Evolutionary conservation across 2,113 vertebrate species (phyloP), one percentile per base, ranked within the genome.

Genomic region (Microtus oregoni): DNA sequence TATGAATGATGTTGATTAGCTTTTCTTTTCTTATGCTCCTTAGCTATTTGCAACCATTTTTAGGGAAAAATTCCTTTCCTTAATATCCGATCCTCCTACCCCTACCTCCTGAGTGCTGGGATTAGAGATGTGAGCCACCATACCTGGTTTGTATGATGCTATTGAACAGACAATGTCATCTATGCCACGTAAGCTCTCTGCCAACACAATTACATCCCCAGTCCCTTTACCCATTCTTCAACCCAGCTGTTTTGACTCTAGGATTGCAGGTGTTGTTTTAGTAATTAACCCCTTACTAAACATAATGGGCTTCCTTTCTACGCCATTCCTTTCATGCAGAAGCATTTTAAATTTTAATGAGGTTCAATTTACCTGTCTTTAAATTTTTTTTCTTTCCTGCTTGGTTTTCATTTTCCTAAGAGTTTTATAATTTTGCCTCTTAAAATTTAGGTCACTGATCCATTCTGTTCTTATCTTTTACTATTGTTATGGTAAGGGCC

Each of bases 391-490:
- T 87, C 90, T 28, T 32, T 38, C 83, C 10, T 91, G 19, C 44
- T 91, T 89, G 63, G 67, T 30, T 68, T 32, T 68, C 13, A 32
- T 68, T 68, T 68, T 73, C 82, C 78, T 89, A 32, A 4, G 15
- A 90, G 15, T 95, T 83, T 94, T 85, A 89, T 32, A 91, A 41
- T 83, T 95, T 89, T 58, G 58, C 19, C 5, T 13, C 35, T 94
- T 77, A 87, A 15, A 86, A 50, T 82, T 82, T 94, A 95, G 24
- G 26, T 85, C 86, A 75, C 47, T 86, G 63, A 91, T 85, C 7
- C 15, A 82, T 58, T 96, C 88, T 86, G 58, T 86, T 47, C 85
- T 91, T 75, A 44, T 58, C 94, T 94, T 95, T 68, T 38, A 70
- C 73, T 90, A 85, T 35, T 75, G 86, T 30, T 61, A 72, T 77